Base-by-base conservation (phyloP, 2,888 invertebrate species). In the Augochlorella aurata region DNA sequence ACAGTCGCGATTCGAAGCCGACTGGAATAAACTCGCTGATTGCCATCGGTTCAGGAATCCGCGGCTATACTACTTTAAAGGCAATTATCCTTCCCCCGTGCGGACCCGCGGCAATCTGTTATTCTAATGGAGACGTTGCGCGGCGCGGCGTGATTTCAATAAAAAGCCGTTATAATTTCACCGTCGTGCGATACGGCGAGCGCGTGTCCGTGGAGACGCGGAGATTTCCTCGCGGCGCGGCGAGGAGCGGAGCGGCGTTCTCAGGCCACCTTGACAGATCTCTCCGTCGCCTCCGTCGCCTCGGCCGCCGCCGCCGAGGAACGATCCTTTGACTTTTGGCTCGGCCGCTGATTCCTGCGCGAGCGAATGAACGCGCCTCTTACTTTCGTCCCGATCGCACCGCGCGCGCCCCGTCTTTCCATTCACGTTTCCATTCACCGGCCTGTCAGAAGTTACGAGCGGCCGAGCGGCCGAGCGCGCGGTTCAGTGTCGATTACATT, bases 401-500 rank as follows among this genome's bases (percentile, higher is more conserved):
- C 84, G 81, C 88, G 81, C 87, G 85, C 77, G 58, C 86, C 86
- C 85, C 84, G 87, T 85, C 83, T 87, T 83, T 87, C 90, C 92
- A 91, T 92, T 92, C 91, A 91, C 91, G 91, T 91, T 91, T 90
- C 92, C 92, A 92, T 92, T 92, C 92, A 92, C 92, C 87, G 88
- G 75, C 38, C 84, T 79, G 86, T 83, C 87, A 81, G 74, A 81
- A 87, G 81, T 86, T 87, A 88, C 88, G 88, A 84, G 85, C 61
- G 85, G 81, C 86, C 81, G 85, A 82, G 84, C 38, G 38, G 38
- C 38, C 38, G 38, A 2, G 38, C 38, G 38, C 38, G 38, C 38
- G 38, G 3, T 88, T 88, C 88, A 81, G 85, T 82, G 84, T 83
- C 84, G 88, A 88, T 88, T 87, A 87, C 84, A 81, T 88, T 87